These are phyloP conservation scores for Trachelus troglodyta DNA, from an alignment of 2,888 invertebrate genomes.

Conservation along the genomic window DNA sequence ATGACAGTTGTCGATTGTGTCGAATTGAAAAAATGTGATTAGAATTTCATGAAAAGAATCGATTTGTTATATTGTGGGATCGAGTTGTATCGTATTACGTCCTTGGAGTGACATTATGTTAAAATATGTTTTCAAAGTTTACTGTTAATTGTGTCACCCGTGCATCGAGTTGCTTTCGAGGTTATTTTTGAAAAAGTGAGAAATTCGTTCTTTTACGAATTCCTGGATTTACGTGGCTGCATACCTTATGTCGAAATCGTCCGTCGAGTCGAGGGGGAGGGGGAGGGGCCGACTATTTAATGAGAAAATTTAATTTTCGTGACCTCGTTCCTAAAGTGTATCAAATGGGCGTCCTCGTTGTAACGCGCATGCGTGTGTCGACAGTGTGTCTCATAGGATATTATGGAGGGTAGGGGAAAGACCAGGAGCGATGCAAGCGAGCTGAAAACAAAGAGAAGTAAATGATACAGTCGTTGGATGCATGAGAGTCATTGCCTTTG, in stretches of 20 bases:
- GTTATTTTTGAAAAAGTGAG: neutral
- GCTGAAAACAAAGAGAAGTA: neutral
- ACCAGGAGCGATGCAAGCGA: neutral
- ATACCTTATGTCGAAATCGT: neutral
- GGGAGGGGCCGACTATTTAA: conserved; percentile 35
- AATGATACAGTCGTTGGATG: neutral
- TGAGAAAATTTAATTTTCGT: conserved; percentile 65
- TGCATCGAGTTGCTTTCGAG: neutral
- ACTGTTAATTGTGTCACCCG: neutral
- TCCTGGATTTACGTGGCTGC: neutral
- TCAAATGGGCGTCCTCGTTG: conserved; percentile 55
- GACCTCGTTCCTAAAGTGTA: conserved; percentile 61
- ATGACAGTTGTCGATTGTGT: neutral
- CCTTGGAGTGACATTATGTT: neutral
- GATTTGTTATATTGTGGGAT: neutral
- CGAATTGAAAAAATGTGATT: neutral
- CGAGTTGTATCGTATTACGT: neutral
- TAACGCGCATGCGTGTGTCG: conserved; percentile 47
- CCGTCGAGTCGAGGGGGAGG: neutral
- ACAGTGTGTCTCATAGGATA: neutral
- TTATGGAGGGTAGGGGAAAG: neutral
- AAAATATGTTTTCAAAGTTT: neutral
- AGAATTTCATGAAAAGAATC: neutral
- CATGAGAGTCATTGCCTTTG: no score
- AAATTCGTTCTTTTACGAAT: neutral